A percentile compares a stretch with the other conserved stretches of the same genome.
Conservation (phyloP, 2,888 invertebrate genomes). For the Tethea ocularis region DNA sequence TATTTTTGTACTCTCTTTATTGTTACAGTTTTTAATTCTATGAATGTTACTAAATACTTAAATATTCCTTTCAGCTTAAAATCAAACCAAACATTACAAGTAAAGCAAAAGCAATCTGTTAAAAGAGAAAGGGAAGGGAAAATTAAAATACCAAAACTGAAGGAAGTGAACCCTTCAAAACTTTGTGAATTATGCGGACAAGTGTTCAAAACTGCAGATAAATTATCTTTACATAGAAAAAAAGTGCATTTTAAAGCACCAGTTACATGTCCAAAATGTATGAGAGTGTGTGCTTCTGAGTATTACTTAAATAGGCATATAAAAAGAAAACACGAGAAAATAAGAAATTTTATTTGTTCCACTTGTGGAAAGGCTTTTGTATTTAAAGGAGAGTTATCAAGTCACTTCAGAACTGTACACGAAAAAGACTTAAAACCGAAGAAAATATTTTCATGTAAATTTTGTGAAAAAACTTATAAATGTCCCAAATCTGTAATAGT, state of each 20-base stretch:
- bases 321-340: conserved; percentile 57
- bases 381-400: conserved; percentile 58
- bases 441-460: conserved; percentile 59
- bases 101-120: conserved; percentile 24
- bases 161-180: conserved; percentile 41
- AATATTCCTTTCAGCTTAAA: conserved; percentile 49
- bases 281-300: conserved; percentile 51
- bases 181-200: conserved; percentile 72
- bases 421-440: conserved; percentile 52
- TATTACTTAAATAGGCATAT: conserved; percentile 65
- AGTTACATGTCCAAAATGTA: conserved; percentile 63
- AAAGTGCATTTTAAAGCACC: conserved; percentile 54
- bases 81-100: conserved; percentile 31
- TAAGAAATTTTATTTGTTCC: conserved; percentile 63
- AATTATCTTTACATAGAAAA: conserved; percentile 55
- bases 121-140: conserved; percentile 26
- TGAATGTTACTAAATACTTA: neutral
- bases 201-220: conserved; percentile 55
- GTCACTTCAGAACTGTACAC: conserved; percentile 65
- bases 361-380: conserved; percentile 65
- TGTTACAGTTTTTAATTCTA: conserved; percentile 17
- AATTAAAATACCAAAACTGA: conserved; percentile 30
- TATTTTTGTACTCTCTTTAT: conserved; percentile 12
- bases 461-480: conserved; percentile 70
- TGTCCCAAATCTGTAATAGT: conserved; percentile 69